phyloP scores from a whole-genome alignment of 2,888 invertebrate species.

The Luffia ferchaultella region DNA sequence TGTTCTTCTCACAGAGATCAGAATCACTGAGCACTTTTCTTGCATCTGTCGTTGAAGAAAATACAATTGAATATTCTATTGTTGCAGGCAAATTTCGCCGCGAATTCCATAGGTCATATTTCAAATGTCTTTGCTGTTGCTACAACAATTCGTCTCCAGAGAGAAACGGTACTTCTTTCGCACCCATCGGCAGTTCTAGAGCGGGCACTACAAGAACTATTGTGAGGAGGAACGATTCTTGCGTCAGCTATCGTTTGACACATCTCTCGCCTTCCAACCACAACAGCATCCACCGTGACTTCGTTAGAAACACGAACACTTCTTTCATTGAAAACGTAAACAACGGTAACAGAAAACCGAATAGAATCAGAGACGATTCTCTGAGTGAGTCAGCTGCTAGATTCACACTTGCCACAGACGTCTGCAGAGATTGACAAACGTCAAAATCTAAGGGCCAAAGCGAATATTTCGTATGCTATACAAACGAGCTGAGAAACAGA shows the following conservation, averaged over 20 bases:
- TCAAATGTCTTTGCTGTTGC: constrained; percentile 67
- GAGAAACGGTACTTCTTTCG: constrained; percentile 50
- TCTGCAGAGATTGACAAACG: constrained; percentile 50
- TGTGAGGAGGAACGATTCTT: constrained; percentile 53
- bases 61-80: no score
- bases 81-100: constrained; percentile 77
- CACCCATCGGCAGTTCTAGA: constrained; percentile 50
- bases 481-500: constrained; percentile 26
- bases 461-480: constrained; percentile 25
- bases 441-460: constrained; percentile 14
- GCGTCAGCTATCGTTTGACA: constrained; percentile 50
- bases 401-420: constrained; percentile 47
- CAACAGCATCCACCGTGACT: constrained; percentile 47
- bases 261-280: constrained; percentile 57
- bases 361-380: constrained; percentile 43
- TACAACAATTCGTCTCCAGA: constrained; percentile 29
- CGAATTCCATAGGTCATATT: constrained; percentile 75
- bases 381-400: constrained; percentile 47
- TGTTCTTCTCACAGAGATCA: neutral
- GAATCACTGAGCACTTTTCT: neutral
- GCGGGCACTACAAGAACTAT: constrained; percentile 50
- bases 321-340: constrained; percentile 57
- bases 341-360: constrained; percentile 33
- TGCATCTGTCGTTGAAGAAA: neutral
- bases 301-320: constrained; percentile 43